Evolutionary conservation across 1,140 invertebrate genomes (phyloP).

Genomic region (Drosophila azteca): DNA sequence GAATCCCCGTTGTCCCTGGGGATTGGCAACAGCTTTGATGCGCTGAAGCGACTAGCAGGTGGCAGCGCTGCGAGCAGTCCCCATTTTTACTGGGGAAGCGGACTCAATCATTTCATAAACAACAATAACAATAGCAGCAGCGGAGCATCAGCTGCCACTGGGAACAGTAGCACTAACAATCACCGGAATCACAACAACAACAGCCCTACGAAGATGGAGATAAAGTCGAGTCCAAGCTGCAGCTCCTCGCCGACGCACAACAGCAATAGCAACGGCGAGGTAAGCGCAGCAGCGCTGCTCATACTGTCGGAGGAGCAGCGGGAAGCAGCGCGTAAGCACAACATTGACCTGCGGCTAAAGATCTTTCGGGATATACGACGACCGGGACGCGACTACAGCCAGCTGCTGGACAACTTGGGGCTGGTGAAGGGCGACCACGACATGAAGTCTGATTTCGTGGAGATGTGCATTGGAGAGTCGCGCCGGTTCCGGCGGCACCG

Average conservation of each 20-base stretch:
- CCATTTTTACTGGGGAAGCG: conserved; percentile 66
- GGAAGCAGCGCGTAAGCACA: conserved; percentile 84
- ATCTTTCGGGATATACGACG: conserved; percentile 86
- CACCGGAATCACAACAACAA: conserved; percentile 21
- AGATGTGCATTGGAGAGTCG: conserved; percentile 91
- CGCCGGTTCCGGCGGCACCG: conserved; percentile 91
- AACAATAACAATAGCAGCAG: conserved; percentile 12
- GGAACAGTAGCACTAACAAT: conserved; percentile 27
- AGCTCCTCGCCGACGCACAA: conserved; percentile 34
- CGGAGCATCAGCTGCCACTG: conserved; percentile 6
- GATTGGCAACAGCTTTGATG: conserved; percentile 59
- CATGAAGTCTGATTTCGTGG: conserved; percentile 88
- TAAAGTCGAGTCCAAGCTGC: conserved; percentile 28
- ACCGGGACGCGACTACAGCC: conserved; percentile 87
- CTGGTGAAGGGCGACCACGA: conserved; percentile 89
- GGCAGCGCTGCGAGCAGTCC: conserved; percentile 36
- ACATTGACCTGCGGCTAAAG: conserved; percentile 84
- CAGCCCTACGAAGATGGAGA: conserved; percentile 37
- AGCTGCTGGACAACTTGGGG: conserved; percentile 89
- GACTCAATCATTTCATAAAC: conserved; percentile 50
- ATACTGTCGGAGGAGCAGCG: conserved; percentile 76
- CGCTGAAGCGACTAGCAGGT: conserved; percentile 52
- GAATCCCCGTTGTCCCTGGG: conserved; percentile 17
- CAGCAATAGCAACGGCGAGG: conserved; percentile 44
- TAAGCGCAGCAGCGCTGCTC: conserved; percentile 1